Percentiles rank a stretch among this genome's conserved stretches.
Conservation (phyloP, 2,797 vertebrate genomes). For the Labeo calbasu region DNA sequence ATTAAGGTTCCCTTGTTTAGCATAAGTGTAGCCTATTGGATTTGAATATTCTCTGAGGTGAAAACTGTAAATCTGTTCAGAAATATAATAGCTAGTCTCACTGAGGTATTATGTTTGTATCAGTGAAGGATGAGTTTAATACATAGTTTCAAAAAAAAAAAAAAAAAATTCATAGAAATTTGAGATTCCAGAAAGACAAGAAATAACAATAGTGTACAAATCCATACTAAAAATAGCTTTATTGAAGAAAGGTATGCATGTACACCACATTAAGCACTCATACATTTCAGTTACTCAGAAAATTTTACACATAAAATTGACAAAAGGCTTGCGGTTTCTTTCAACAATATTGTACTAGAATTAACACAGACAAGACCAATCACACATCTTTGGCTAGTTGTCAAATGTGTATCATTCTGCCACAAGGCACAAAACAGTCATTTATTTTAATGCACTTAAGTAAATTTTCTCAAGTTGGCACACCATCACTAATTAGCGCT, state of each 20-base stretch:
- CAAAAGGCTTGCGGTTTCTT: background rate
- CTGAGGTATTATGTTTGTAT: background rate
- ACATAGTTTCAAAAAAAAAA: no score
- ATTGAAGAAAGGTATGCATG: conserved; percentile 45
- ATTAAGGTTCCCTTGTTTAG: background rate
- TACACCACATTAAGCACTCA: conserved; percentile 34
- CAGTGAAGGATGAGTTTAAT: background rate
- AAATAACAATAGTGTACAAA: conserved; percentile 14
- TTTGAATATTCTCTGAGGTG: background rate
- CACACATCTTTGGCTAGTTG: conserved; percentile 39
- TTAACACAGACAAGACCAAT: conserved; percentile 2
- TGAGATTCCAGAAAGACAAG: background rate
- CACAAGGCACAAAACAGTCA: conserved; percentile 22
- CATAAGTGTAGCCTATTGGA: background rate
- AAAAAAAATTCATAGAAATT: background rate
- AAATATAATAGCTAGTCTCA: background rate
- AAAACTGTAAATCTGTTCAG: background rate
- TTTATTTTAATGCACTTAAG: conserved; percentile 32
- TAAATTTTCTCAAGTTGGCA: conserved; percentile 1
- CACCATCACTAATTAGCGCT: background rate
- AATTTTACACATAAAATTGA: conserved; percentile 13
- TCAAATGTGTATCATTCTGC: background rate
- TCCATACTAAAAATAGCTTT: conserved; percentile 48
- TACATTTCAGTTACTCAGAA: conserved; percentile 31
- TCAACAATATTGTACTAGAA: conserved; percentile 9